Conservation (phyloP, 2,888 invertebrate species). For the Lottia gigantea region DNA sequence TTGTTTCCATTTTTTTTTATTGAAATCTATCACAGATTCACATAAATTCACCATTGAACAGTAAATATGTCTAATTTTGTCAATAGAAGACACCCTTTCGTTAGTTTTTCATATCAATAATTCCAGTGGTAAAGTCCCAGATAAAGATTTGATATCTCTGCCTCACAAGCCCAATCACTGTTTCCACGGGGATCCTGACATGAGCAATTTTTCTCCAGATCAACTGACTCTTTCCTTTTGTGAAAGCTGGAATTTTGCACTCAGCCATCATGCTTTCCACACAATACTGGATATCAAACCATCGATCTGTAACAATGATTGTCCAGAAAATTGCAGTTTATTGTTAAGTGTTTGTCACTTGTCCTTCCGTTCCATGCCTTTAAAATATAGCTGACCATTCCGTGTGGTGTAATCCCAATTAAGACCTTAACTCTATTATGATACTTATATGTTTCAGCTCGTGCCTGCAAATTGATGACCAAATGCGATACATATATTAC, state of each 20-base stretch:
- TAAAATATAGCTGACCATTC: too few relatives aligned
- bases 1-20: conserved; percentile 13
- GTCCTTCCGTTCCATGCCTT: too few relatives aligned
- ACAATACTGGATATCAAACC: too few relatives aligned
- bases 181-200: conserved; percentile 33
- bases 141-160: conserved; percentile 35
- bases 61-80: conserved; percentile 25
- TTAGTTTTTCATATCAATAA: conserved; percentile 16
- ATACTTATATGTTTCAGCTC: too few relatives aligned
- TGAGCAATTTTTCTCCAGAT: conserved; percentile 34
- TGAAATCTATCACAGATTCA: conserved; percentile 27
- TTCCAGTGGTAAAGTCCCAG: conserved; percentile 27
- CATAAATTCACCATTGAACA: conserved; percentile 24
- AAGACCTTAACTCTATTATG: too few relatives aligned
- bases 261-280: too few relatives aligned
- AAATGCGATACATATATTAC: too few relatives aligned
- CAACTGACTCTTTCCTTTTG: conserved; percentile 17
- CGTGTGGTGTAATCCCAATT: too few relatives aligned
- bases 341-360: too few relatives aligned
- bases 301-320: too few relatives aligned
- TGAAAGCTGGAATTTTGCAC: not conserved
- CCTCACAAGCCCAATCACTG: conserved; percentile 34
- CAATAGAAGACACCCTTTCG: conserved; percentile 11
- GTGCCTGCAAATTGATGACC: too few relatives aligned
- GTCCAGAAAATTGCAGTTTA: too few relatives aligned